These are phyloP conservation scores for Phania funesta DNA, from an alignment of 2,888 invertebrate genomes.

Conservation along the genomic window DNA sequence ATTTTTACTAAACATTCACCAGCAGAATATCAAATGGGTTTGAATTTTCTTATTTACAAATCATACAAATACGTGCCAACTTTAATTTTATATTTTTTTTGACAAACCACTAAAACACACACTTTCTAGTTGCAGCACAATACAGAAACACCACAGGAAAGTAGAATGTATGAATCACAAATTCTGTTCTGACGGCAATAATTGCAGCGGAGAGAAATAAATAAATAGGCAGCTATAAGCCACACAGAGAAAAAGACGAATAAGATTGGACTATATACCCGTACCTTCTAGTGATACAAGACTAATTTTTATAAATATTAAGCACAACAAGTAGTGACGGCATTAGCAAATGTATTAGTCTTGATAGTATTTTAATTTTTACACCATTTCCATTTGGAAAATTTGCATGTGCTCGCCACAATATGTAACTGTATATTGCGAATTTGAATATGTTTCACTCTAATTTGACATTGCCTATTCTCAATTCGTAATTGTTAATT, in stretches of 20 bases:
- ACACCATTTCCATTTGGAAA: constrained; percentile 24
- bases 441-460: too few species aligned
- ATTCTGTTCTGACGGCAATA: constrained; percentile 47
- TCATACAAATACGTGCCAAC: constrained; percentile 46
- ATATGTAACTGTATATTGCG: too few species aligned
- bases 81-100: constrained; percentile 15
- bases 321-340: constrained; percentile 57
- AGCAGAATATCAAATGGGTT: constrained; percentile 42
- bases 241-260: background rate
- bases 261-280: background rate
- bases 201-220: constrained; percentile 8
- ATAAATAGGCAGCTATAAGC: background rate
- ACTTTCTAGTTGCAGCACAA: background rate
- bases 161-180: constrained; percentile 55
- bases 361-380: background rate
- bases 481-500: too few species aligned
- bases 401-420: too few species aligned
- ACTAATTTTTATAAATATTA: constrained; percentile 39
- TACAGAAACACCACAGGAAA: background rate
- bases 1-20: constrained; percentile 39
- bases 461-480: too few species aligned
- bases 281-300: constrained; percentile 12
- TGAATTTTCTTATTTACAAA: constrained; percentile 30
- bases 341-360: background rate
- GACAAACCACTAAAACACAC: constrained; percentile 34